Conservation (phyloP, 2,113 vertebrate species). For the Tragulus kanchil region DNA sequence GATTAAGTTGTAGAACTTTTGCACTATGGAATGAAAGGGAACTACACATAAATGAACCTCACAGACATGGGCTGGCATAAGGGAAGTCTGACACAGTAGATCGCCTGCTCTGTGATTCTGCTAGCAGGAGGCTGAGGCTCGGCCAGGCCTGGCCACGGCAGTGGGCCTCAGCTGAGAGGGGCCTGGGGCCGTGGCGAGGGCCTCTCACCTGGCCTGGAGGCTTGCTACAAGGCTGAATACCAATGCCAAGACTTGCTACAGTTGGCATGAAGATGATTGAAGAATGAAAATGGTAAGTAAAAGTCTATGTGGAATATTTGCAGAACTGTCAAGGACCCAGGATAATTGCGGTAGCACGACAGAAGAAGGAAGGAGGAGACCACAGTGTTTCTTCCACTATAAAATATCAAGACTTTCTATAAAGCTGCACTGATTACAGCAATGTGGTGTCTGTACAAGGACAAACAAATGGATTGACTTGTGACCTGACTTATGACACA, state of each 20-base stretch:
- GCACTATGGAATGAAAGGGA: neutral
- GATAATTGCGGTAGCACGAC: neutral
- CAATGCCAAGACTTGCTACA: neutral
- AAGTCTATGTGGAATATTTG: neutral
- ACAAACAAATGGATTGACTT: neutral
- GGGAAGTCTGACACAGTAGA: neutral
- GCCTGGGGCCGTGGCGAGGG: no score
- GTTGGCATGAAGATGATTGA: no score
- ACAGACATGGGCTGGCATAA: accelerated
- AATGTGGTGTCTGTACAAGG: no score
- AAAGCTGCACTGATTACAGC: neutral
- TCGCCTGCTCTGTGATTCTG: accelerated
- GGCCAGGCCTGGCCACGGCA: accelerated
- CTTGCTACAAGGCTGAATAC: neutral
- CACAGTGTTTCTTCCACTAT: neutral
- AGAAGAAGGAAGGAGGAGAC: neutral
- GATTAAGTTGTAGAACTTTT: neutral
- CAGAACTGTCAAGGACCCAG: neutral
- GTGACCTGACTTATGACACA: neutral
- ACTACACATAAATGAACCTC: neutral
- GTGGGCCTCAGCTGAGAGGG: neutral
- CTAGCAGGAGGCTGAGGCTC: no score
- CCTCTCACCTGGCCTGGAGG: neutral
- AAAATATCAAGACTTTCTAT: neutral
- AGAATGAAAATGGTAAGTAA: neutral